Evolutionary conservation across 2,888 invertebrate species (phyloP).

Genomic region (Athrips mouffetella): DNA sequence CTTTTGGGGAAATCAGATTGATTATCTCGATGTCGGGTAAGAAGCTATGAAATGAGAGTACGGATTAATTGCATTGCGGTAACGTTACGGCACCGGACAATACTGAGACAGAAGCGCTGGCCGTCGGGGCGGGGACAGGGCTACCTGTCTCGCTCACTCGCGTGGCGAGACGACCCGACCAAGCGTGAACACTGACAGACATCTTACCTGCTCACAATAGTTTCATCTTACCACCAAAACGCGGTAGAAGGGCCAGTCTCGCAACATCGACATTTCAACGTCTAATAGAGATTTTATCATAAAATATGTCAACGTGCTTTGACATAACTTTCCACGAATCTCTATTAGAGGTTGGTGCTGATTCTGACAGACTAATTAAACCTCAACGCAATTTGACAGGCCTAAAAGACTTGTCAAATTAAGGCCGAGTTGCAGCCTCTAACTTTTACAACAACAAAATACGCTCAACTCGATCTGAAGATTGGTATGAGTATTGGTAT

Average conservation of each 20-base stretch:
- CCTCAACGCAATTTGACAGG: too few relatives aligned
- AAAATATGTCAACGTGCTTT: too few relatives aligned
- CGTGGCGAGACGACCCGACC: conserved; percentile 49
- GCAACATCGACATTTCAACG: conserved; percentile 15
- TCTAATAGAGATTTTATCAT: too few relatives aligned
- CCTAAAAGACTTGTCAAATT: too few relatives aligned
- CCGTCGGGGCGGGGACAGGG: conserved; percentile 22
- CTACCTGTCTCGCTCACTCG: conserved; percentile 14
- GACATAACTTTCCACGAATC: too few relatives aligned
- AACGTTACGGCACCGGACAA: conserved; percentile 65
- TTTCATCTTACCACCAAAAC: conserved; percentile 52
- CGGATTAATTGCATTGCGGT: conserved; percentile 45
- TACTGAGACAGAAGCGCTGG: conserved; percentile 62
- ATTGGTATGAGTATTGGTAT: too few relatives aligned
- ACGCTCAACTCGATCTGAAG: too few relatives aligned
- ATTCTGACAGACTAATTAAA: too few relatives aligned
- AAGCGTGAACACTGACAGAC: conserved; percentile 68
- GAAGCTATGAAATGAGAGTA: conserved; percentile 48
- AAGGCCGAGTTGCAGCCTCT: too few relatives aligned
- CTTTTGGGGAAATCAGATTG: conserved; percentile 8
- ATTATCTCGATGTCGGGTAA: conserved; percentile 42
- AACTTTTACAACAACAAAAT: too few relatives aligned
- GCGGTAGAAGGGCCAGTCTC: conserved; percentile 34
- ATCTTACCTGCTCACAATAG: conserved; percentile 56
- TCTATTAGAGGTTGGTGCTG: too few relatives aligned